A percentile compares a stretch with the other conserved stretches of the same genome.
phyloP scores from a whole-genome alignment of 1,140 invertebrate genomes.

The Ooceraea biroi region DNA sequence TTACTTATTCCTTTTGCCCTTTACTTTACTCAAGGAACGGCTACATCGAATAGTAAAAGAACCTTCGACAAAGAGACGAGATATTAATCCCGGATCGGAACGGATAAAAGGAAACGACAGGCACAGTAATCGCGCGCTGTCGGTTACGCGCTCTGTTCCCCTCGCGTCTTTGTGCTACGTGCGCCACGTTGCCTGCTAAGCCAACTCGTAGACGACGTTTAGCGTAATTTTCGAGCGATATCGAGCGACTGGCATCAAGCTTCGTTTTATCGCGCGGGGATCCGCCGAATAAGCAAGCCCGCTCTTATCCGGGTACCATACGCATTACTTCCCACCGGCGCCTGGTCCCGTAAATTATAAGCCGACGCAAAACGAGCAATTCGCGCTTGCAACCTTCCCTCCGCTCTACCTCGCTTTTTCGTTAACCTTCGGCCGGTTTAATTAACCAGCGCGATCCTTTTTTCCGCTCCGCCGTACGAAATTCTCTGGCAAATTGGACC shows the following conservation, averaged over 20 bases:
- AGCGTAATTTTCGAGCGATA: constrained; percentile 33
- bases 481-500: constrained; percentile 46
- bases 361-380: constrained; percentile 35
- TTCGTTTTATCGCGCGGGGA: neutral
- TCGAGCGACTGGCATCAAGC: neutral
- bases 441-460: constrained; percentile 52
- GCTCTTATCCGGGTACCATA: neutral
- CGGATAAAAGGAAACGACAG: constrained; percentile 68
- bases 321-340: neutral
- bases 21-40: constrained; percentile 49
- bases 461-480: constrained; percentile 55
- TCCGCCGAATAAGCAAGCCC: neutral
- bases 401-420: neutral
- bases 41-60: constrained; percentile 58
- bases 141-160: constrained; percentile 21
- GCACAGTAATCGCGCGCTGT: constrained; percentile 65
- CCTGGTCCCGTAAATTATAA: constrained; percentile 4
- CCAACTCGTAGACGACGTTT: constrained; percentile 29
- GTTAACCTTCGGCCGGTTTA: constrained; percentile 40
- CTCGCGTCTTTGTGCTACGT: constrained; percentile 22
- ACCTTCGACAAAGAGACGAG: constrained; percentile 61
- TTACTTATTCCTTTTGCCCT: constrained; percentile 53
- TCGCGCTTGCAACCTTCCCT: neutral
- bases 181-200: neutral
- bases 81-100: constrained; percentile 72